Conservation (phyloP, 1,140 invertebrate species). For the Centruroides sculpturatus region DNA sequence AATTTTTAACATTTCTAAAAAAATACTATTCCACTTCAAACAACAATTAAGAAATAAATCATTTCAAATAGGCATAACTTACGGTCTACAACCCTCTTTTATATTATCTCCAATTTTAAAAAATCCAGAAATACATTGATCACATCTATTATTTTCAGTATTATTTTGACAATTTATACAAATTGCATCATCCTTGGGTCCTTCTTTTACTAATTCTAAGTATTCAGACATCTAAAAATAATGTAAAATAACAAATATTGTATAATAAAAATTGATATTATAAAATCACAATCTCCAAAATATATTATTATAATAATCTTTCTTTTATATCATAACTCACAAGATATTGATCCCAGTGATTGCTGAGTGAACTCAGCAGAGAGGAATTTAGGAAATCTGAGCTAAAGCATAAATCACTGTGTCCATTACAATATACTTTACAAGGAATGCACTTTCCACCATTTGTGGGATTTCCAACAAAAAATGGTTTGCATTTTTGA, state of each 20-base stretch:
- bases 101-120: slow-evolving; percentile 68
- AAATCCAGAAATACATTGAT: slow-evolving; percentile 65
- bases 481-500: slow-evolving; percentile 71
- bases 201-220: slow-evolving; percentile 12
- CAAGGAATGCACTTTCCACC: slow-evolving; percentile 77
- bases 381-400: slow-evolving; percentile 13
- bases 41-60: too few species aligned
- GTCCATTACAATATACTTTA: slow-evolving; percentile 72
- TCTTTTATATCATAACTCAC: too few species aligned
- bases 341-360: too few species aligned
- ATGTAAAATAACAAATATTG: too few species aligned
- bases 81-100: slow-evolving; percentile 54
- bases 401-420: slow-evolving; percentile 63
- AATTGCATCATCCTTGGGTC: slow-evolving; percentile 41
- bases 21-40: neutral
- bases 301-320: too few species aligned
- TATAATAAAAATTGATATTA: too few species aligned
- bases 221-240: slow-evolving; percentile 3
- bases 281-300: too few species aligned
- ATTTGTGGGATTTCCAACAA: slow-evolving; percentile 76
- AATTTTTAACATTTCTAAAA: slow-evolving; percentile 16
- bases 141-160: slow-evolving; percentile 68
- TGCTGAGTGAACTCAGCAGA: too few species aligned
- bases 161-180: slow-evolving; percentile 75
- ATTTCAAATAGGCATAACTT: slow-evolving; percentile 25